A percentile compares a stretch with the other conserved stretches of the same genome.
phyloP scores from a whole-genome alignment of 1,140 invertebrate species.

The Trachelipus rathkii region DNA sequence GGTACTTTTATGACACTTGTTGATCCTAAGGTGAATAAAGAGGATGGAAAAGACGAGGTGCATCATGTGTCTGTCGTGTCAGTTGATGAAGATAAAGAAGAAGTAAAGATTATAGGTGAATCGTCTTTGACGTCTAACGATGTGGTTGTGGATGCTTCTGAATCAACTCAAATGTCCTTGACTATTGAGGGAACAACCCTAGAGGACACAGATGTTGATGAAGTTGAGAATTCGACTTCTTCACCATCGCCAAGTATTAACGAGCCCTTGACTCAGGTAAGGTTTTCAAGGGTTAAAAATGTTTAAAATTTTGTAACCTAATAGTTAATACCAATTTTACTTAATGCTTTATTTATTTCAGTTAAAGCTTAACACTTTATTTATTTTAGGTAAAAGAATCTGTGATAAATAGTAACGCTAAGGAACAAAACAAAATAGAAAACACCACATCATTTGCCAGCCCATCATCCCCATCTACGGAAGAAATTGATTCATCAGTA shows the following conservation, averaged over 20 bases:
- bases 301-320: too few species aligned
- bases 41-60: conserved; percentile 27
- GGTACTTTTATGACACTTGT: too few species aligned
- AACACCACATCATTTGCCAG: too few species aligned
- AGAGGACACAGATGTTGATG: conserved; percentile 50
- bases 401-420: too few species aligned
- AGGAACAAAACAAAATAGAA: too few species aligned
- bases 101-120: neutral
- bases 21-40: too few species aligned
- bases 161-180: conserved; percentile 48
- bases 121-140: neutral
- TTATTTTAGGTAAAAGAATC: too few species aligned
- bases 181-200: conserved; percentile 51
- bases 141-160: conserved; percentile 23
- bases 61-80: conserved; percentile 47
- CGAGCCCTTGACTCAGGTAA: neutral
- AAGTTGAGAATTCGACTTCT: conserved; percentile 30
- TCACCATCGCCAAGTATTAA: neutral
- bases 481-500: too few species aligned
- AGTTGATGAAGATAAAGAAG: conserved; percentile 28
- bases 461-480: too few species aligned
- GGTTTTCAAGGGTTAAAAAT: neutral
- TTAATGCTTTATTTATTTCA: too few species aligned
- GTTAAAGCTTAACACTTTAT: too few species aligned
- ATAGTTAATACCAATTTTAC: too few species aligned